phyloP scores from a whole-genome alignment of 2,888 invertebrate genomes.

The Galerucella pusilla region DNA sequence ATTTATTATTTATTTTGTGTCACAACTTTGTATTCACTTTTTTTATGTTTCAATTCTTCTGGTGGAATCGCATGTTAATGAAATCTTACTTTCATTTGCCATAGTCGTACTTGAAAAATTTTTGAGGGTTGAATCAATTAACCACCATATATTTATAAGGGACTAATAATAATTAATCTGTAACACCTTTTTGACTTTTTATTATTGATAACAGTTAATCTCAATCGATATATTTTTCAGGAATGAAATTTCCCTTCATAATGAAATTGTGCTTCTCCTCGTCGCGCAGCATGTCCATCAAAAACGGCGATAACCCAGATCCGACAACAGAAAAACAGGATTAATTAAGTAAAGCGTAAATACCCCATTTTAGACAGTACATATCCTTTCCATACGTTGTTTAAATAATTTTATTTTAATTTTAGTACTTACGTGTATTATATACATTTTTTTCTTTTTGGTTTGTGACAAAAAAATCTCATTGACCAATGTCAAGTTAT shows the following conservation, averaged over 20 bases:
- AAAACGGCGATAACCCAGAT: slow-evolving; percentile 62
- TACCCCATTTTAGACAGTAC: slow-evolving; percentile 47
- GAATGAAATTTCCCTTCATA: slow-evolving; percentile 97
- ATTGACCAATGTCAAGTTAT: slow-evolving; percentile 43
- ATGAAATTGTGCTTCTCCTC: slow-evolving; percentile 99
- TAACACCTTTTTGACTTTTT: no score
- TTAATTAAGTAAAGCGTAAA: slow-evolving; percentile 37
- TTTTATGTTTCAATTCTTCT: no score
- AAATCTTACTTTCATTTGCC: no score
- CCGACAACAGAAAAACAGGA: slow-evolving; percentile 52
- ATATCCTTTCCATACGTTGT: slow-evolving; percentile 58
- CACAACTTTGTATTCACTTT: no score
- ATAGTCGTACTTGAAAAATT: no score
- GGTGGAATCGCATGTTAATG: no score
- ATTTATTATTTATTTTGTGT: no score
- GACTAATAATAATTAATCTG: no score
- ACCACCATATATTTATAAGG: no score
- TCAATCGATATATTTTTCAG: slow-evolving; percentile 67
- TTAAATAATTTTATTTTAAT: slow-evolving; percentile 41
- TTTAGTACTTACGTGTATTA: slow-evolving; percentile 42
- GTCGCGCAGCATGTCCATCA: slow-evolving; percentile 72
- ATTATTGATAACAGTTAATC: background rate
- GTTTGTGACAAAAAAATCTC: slow-evolving; percentile 39
- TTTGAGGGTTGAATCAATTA: no score
- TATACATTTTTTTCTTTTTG: slow-evolving; percentile 11